Conservation (phyloP, 2,113 vertebrate species). For the Phaethon lepturus region DNA sequence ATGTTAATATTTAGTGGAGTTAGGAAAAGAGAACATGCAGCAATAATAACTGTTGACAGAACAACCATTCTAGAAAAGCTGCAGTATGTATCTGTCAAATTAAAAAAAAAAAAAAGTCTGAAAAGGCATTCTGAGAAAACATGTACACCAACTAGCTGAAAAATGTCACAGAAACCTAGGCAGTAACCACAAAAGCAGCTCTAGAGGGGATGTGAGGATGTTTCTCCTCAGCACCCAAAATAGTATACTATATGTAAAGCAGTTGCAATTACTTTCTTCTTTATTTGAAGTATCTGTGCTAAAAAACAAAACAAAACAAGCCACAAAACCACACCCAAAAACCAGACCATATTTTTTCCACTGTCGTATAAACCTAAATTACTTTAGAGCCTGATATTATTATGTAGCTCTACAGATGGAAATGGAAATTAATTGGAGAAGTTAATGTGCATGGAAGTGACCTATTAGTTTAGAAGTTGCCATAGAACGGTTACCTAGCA, state of each 20-base stretch:
- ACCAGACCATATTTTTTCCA: neutral
- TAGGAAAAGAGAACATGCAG: neutral
- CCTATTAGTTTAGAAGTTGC: neutral
- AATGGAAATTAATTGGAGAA: neutral
- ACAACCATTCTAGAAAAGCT: neutral
- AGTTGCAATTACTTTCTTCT: neutral
- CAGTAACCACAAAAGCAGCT: neutral
- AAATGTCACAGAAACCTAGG: neutral
- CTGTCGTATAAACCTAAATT: neutral
- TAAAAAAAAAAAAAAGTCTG: neutral
- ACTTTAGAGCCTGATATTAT: neutral
- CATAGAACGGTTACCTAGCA: neutral
- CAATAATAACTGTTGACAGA: neutral
- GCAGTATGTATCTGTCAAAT: neutral
- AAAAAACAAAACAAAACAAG: neutral
- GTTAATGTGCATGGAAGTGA: neutral
- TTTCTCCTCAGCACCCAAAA: neutral
- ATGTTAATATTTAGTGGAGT: neutral
- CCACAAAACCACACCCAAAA: neutral
- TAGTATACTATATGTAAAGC: neutral
- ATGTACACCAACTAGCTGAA: neutral
- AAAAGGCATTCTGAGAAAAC: neutral
- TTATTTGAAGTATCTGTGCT: neutral
- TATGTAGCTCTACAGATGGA: neutral
- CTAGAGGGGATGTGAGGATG: neutral